Evolutionary conservation across 2,888 invertebrate species (phyloP).

Genomic region (Mesorhabditis sp.): DNA sequence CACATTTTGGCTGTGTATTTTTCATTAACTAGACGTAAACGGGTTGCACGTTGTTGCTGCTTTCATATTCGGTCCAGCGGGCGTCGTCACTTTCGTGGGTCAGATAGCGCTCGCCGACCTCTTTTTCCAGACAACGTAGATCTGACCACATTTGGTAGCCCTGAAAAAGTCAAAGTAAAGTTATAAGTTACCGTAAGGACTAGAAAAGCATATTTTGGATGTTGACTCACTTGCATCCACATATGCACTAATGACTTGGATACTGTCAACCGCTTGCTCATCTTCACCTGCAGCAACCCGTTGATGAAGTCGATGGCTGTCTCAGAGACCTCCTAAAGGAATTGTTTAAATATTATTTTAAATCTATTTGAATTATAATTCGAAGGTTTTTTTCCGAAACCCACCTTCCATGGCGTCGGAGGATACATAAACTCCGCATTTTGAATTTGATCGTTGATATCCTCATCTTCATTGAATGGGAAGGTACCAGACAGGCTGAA

Average conservation of each 20-base stretch:
- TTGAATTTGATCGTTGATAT: constrained; percentile 98
- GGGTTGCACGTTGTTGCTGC: constrained; percentile 60
- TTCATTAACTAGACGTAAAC: constrained; percentile 37
- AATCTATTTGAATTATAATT: too few species aligned
- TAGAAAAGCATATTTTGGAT: background rate
- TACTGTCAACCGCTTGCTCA: constrained; percentile 61
- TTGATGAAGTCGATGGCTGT: constrained; percentile 94
- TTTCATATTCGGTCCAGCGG: constrained; percentile 73
- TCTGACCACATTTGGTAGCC: constrained; percentile 91
- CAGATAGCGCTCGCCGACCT: constrained; percentile 76
- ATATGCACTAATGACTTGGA: constrained; percentile 90
- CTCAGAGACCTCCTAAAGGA: constrained; percentile 26
- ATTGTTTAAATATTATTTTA: background rate
- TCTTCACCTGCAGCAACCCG: constrained; percentile 83
- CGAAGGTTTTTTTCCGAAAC: too few species aligned
- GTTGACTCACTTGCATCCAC: constrained; percentile 79
- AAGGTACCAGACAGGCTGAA: constrained; percentile 90
- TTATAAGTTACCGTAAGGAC: background rate
- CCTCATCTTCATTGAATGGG: constrained; percentile 99
- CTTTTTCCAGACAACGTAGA: constrained; percentile 78
- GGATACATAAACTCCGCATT: constrained; percentile 99
- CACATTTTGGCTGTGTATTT: too few species aligned
- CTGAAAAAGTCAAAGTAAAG: constrained; percentile 59
- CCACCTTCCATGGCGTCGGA: constrained; percentile 89
- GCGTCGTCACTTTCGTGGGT: constrained; percentile 89